phyloP scores from a whole-genome alignment of 1,140 invertebrate genomes.

The Caenorhabditis inopinata region DNA sequence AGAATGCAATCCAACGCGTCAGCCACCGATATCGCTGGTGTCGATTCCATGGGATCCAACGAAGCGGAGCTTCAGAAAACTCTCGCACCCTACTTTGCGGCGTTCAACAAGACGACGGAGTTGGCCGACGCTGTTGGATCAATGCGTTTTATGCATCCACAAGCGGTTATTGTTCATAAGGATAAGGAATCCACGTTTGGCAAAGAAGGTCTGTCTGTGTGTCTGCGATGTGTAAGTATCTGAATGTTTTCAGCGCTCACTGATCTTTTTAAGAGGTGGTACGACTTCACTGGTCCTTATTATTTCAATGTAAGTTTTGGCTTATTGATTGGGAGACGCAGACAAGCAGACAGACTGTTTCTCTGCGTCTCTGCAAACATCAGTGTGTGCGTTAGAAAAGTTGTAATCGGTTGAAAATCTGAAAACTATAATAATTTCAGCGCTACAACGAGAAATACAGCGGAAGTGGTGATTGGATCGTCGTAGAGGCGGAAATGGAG shows the following conservation, averaged over 20 bases:
- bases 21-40: too few species aligned
- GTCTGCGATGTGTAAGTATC: too few species aligned
- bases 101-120: neutral
- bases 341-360: too few species aligned
- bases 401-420: too few species aligned
- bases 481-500: neutral
- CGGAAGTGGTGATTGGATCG: constrained; percentile 2
- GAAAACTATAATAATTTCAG: too few species aligned
- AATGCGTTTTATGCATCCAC: constrained; percentile 13
- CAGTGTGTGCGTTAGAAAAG: too few species aligned
- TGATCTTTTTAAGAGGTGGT: constrained; percentile 17
- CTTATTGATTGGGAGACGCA: too few species aligned
- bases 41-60: neutral
- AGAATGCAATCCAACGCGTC: neutral
- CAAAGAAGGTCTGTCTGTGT: constrained; percentile 7
- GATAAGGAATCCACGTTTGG: neutral
- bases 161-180: neutral
- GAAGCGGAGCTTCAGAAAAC: constrained; percentile 3
- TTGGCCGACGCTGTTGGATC: neutral
- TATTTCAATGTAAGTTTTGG: constrained; percentile 17
- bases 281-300: constrained; percentile 20
- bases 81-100: neutral
- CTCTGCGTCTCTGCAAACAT: too few species aligned
- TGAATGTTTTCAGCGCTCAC: constrained; percentile 33
- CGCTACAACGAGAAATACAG: constrained; percentile 26